Evolutionary conservation across 2,888 invertebrate genomes (phyloP).

Genomic region (Apantesis nais): DNA sequence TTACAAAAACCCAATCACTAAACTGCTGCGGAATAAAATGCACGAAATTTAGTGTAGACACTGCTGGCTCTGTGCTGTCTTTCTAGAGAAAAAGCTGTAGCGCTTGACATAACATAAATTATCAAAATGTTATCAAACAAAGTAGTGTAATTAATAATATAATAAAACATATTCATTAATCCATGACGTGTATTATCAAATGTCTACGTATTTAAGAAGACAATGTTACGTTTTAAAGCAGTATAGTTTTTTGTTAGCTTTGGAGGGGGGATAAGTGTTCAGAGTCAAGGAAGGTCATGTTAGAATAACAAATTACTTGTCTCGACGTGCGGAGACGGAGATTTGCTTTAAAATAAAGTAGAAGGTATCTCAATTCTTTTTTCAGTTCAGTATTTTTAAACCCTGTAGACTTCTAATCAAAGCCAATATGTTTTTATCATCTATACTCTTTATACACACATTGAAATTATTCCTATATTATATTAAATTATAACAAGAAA

Average conservation of each 20-base stretch:
- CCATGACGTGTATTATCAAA: slow-evolving; percentile 8
- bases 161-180: slow-evolving; percentile 11
- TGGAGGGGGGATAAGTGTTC: slow-evolving; percentile 60
- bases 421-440: not conserved
- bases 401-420: not conserved
- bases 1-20: slow-evolving; percentile 31
- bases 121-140: not conserved
- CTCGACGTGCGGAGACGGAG: slow-evolving; percentile 45
- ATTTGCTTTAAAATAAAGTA: slow-evolving; percentile 39
- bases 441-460: not conserved
- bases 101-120: slow-evolving; percentile 6
- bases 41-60: slow-evolving; percentile 39
- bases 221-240: slow-evolving; percentile 47
- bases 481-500: not conserved
- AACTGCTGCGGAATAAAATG: slow-evolving; percentile 48
- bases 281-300: slow-evolving; percentile 75
- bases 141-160: slow-evolving; percentile 1
- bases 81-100: slow-evolving; percentile 6
- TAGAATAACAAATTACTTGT: slow-evolving; percentile 68
- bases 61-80: slow-evolving; percentile 2
- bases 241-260: slow-evolving; percentile 46
- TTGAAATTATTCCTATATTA: not conserved
- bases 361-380: not conserved
- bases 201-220: slow-evolving; percentile 4
- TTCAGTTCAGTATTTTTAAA: not conserved